Percentiles rank a stretch among this genome's conserved stretches.
phyloP scores from a whole-genome alignment of 1,140 invertebrate species.

The honey bee (Apis mellifera) region Amel_HAv3.1 CM009944.2:7665501-7666000 shows the following conservation, averaged over 20 bases:
- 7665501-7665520: slow-evolving; percentile 17
- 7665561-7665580: not conserved
- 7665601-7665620: not conserved
- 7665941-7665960: not conserved
- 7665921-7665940: not conserved
- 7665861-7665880: not conserved
- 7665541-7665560: not conserved
- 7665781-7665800: not conserved
- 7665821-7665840: not conserved
- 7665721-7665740: not conserved
- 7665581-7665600: slow-evolving; percentile 24
- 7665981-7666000: not conserved
- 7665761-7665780: not conserved
- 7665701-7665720: slow-evolving; percentile 12
- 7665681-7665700: slow-evolving; percentile 38
- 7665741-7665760: not conserved
- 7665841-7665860: not conserved
- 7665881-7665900: not conserved
- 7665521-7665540: slow-evolving; percentile 8
- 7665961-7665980: not conserved
- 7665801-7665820: not conserved
- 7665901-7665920: not conserved
- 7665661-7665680: not conserved
- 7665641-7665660: not conserved
- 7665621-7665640: not conserved